Conservation (phyloP, 1,140 invertebrate genomes). For the Calliopsis andreniformis region DNA sequence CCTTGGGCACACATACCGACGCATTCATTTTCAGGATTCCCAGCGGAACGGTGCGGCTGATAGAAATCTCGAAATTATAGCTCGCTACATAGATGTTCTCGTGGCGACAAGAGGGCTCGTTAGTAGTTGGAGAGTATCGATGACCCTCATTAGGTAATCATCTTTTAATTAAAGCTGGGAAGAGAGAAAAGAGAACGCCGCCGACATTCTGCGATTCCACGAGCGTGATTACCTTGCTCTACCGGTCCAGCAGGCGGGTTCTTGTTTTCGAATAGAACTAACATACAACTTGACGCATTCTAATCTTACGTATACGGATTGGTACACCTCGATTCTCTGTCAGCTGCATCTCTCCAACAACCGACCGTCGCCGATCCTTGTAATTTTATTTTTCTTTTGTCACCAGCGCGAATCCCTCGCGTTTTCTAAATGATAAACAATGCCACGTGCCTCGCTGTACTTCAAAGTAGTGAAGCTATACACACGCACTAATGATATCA, state of each 20-base stretch:
- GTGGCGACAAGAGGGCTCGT: conserved; percentile 37
- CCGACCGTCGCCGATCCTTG: no score
- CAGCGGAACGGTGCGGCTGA: not conserved
- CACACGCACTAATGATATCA: no score
- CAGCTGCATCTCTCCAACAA: not conserved
- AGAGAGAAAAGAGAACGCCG: conserved; percentile 19
- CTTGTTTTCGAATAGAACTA: conserved; percentile 16
- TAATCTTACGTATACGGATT: conserved; percentile 18
- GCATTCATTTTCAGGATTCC: not conserved
- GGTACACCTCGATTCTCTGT: not conserved
- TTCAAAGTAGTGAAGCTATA: not conserved
- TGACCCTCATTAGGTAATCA: conserved; percentile 62
- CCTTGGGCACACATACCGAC: not conserved
- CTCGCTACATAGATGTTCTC: conserved; percentile 25
- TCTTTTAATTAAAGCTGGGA: conserved; percentile 60
- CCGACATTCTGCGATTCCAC: conserved; percentile 7
- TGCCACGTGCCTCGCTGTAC: not conserved
- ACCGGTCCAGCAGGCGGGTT: conserved; percentile 41
- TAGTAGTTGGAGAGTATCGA: conserved; percentile 37
- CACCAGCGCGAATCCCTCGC: not conserved
- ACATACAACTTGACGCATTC: conserved; percentile 23
- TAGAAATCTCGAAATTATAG: conserved; percentile 47
- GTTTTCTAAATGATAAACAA: conserved; percentile 1
- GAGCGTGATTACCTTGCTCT: conserved; percentile 43
- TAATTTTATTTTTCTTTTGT: conserved; percentile 7